Base-by-base conservation (phyloP, 2,888 invertebrate genomes). In the Heliconius sara region DNA sequence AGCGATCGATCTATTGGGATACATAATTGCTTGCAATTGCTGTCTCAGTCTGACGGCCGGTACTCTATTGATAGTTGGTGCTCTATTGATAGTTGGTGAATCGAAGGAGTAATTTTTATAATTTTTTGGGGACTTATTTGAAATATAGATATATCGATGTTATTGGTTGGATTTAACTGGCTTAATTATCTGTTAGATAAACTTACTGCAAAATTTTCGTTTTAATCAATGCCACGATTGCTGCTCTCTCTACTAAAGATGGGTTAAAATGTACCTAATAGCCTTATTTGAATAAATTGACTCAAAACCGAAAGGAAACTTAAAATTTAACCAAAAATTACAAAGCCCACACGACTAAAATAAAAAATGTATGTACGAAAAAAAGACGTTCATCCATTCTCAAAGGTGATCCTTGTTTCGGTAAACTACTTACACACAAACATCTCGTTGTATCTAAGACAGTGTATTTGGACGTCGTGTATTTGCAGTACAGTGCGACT, bases 1-100 rank as follows among this genome's bases (percentile, higher is more conserved):
- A 70, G n/a, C 30, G 70, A 73, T 73, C 72, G 57, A 73, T 73
- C 72, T 60, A 34, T 60, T 57, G 72, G n/a, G 57, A 34, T 57
- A 52, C 22, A 34, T 73, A 73, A 73, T 73, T 73, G 34, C 57
- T 60, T 30, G 27, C 72, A 57, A 22, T 73, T 30, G 16, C 57
- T 73, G 34, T 34, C 72, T 60, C 27, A 52, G 30, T 72, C 72
- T 34, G 57, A n/a, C 72, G 13, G 13, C 25, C 9, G 22, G 6
- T 52, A 27, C 12, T 19, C 4, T 9, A 52, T 72, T 52, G 22
- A 16, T 22, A 34, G n/a, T n/a, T n/a, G 1, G 13, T 70, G 16
- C 30, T 3, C 5, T 4, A 52, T 72, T 57, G 22, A 16, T n/a
- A 34, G n/a, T n/a, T 34, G 1, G 13, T 70, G 16, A 3, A 43